Conservation (phyloP, 2,113 vertebrate species). For the Hydropotes inermis region DNA sequence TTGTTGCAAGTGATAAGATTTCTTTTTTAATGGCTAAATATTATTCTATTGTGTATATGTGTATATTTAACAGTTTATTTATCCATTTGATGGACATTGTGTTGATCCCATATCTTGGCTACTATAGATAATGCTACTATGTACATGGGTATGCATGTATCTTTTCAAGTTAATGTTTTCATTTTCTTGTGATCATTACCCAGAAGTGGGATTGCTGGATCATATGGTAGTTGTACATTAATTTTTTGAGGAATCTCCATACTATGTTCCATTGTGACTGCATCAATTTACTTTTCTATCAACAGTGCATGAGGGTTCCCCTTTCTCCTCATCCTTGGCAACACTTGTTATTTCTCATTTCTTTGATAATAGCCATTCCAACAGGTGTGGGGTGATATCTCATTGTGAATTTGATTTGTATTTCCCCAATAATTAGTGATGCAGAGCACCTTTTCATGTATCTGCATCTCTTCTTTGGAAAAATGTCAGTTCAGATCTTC, state of each 20-base stretch:
- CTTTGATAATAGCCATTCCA: not conserved
- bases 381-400: not conserved
- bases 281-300: not conserved
- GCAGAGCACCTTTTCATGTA: not conserved
- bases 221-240: not conserved
- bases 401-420: not conserved
- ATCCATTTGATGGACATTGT: not conserved
- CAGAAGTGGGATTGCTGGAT: not conserved
- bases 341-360: not conserved
- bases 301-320: too few relatives aligned
- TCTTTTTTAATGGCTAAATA: not conserved
- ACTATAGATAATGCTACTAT: not conserved
- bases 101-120: not conserved
- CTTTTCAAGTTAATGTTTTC: not conserved
- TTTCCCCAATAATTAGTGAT: not conserved
- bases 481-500: not conserved
- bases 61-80: not conserved
- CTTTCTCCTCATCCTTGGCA: not conserved
- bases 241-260: not conserved
- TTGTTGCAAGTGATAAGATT: not conserved
- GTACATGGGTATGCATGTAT: not conserved
- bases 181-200: not conserved
- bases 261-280: not conserved
- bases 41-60: not conserved
- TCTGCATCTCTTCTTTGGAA: not conserved